A percentile compares a stretch with the other conserved stretches of the same genome.
phyloP scores from a whole-genome alignment of 2,888 invertebrate species.

The Drosophila lutescens region DNA sequence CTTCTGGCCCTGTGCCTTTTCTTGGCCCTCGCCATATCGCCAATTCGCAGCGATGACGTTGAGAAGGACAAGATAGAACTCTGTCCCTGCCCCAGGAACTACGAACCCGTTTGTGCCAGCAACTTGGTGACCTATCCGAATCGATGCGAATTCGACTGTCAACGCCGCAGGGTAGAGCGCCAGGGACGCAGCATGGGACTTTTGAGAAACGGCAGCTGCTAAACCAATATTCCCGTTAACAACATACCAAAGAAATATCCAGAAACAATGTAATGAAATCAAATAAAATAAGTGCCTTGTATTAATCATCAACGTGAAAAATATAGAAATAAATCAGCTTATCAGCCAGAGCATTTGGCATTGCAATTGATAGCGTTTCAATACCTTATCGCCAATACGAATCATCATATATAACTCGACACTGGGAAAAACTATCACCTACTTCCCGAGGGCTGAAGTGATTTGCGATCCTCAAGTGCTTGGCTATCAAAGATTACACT shows the following conservation, averaged over 20 bases:
- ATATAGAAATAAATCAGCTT: slow-evolving; percentile 49
- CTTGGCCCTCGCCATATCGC: slow-evolving; percentile 48
- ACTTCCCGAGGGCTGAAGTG: slow-evolving; percentile 1
- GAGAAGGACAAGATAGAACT: neutral
- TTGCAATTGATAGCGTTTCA: slow-evolving; percentile 46
- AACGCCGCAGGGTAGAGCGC: slow-evolving; percentile 53
- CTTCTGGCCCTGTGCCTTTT: slow-evolving; percentile 62
- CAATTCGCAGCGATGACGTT: slow-evolving; percentile 26
- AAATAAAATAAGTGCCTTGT: slow-evolving; percentile 26
- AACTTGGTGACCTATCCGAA: slow-evolving; percentile 75
- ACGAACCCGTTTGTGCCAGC: slow-evolving; percentile 77
- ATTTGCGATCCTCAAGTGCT: slow-evolving; percentile 7
- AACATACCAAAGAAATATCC: slow-evolving; percentile 9
- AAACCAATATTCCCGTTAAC: slow-evolving; percentile 1
- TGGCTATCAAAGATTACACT: slow-evolving; percentile 1
- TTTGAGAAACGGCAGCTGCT: slow-evolving; percentile 71
- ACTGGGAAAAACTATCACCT: slow-evolving; percentile 6
- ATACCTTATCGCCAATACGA: slow-evolving; percentile 28
- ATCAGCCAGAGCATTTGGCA: slow-evolving; percentile 43
- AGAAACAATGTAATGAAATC: slow-evolving; percentile 2
- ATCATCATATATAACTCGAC: slow-evolving; percentile 23
- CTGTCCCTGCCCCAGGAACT: slow-evolving; percentile 79
- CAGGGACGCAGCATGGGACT: slow-evolving; percentile 72
- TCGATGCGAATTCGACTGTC: slow-evolving; percentile 75
- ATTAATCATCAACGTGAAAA: slow-evolving; percentile 54